Evolutionary conservation across 2,113 vertebrate species (phyloP), one percentile per base, ranked within the genome.

Genomic region (Coturnix japonica): DNA sequence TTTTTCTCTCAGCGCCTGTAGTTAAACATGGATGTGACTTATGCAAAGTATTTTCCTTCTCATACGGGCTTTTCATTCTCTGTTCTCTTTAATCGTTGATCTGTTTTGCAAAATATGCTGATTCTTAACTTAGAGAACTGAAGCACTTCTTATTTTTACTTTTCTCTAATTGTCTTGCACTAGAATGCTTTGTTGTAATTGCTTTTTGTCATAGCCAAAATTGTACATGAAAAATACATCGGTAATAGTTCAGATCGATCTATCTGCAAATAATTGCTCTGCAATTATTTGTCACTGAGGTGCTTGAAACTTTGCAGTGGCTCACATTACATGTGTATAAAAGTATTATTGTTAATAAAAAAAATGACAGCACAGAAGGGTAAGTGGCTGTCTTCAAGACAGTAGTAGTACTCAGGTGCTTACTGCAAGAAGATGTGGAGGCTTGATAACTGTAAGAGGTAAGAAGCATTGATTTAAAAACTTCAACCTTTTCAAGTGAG

Each of bases 171-270:
- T 70, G 44, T 4, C 21, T 56, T 8, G 12, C 28, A 49, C 18
- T 8, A 15, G 22, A 71, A 49, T 56, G 75, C 14, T 65, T 87
- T 53, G 8, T 54, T 56, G 5, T 57, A 18, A 18, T 67, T 81
- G 19, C 20, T 71, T 80, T 80, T 60, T 65, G 26, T 30, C 85
- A 83, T 81, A 33, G 33, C 7, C 25, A 74, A 81, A 87, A 44
- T 35, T 44, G 30, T 26, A 2, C 3, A 1, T 76, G 6, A 1
- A 11, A 19, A 56, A 31, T 56, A 31, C 53, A 56, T 56, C 1
- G 10, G 3, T 74, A 60, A 12, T 59, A 46, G 21, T 30, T 90
- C 33, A 44, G 20, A 53, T 31, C 79, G 43, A 67, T 54, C 13
- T 9, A 7, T 83, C 46, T 74, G 28, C 47, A 85, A 61, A 26